Evolutionary conservation across 2,888 invertebrate species (phyloP), one percentile per base, ranked within the genome.

Genomic region (Hemaris fuciformis): DNA sequence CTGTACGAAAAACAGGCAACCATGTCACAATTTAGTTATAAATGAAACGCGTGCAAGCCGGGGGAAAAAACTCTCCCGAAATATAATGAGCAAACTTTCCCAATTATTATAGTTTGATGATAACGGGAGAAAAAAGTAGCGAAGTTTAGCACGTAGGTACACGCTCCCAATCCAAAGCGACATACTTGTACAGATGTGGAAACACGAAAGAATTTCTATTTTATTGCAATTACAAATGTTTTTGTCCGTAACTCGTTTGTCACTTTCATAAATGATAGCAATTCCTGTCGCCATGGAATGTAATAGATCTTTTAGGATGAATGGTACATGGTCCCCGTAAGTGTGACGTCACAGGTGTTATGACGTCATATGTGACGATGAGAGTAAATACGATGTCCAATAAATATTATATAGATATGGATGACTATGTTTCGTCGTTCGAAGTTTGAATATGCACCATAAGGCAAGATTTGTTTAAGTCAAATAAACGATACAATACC

Each of bases 21-120:
- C 27, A 15, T 23, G 46, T 53, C 65, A 64, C 56, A 31, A 65
- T 67, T 38, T 38, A 10, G 34, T 38, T 38, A 38, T 66, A 59
- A 45, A 27, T 45, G 45, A 22, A 59, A 63, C 66, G 64, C 8
- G 20, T n/a, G n/a, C 34, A 34, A n/a, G 15, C 34, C 53, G 64
- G 63, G 64, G 64, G 70, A 77, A 79, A 79, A 82, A 81, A 79
- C 76, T 82, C 73, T 72, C 68, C 77, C 83, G 67, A 86, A 88
- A 88, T 84, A 88, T 91, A 91, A 91, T 91, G 90, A 91, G 87
- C 77, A 79, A 91, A 91, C 71, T 91, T 91, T 85, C 76, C 89
- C 91, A 91, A 91, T 91, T 91, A 91, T 80, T 79, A 84, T 88
- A 90, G 88, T 89, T 88, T 77, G 76, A 77, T 80, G 84, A 84